These are phyloP conservation scores for Hippoglossus stenolepis DNA, from an alignment of 2,113 vertebrate species.

Conservation along the genomic window DNA sequence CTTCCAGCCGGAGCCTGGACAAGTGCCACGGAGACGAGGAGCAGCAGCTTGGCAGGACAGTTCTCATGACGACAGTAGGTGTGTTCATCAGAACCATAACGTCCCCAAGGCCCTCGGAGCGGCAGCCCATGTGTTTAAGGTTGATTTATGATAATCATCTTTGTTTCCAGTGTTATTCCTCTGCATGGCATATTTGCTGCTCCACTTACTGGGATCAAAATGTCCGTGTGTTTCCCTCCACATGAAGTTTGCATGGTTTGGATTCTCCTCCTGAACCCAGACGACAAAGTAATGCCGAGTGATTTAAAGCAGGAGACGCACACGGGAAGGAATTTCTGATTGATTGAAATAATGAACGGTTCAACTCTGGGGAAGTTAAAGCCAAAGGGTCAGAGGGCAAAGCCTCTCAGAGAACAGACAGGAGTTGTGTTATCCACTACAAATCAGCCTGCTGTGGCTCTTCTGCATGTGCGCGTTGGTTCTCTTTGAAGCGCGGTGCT, in stretches of 20 bases:
- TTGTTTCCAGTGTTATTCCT: conserved; percentile 29
- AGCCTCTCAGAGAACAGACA: conserved; percentile 60
- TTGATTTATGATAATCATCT: conserved; percentile 20
- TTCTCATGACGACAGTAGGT: conserved; percentile 19
- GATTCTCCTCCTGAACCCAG: conserved; percentile 30
- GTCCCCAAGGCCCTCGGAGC: background rate
- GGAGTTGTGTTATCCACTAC: conserved; percentile 64
- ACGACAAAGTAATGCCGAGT: conserved; percentile 22
- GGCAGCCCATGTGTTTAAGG: conserved; percentile 3
- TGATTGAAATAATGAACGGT: conserved; percentile 76
- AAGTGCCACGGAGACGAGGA: conserved; percentile 54
- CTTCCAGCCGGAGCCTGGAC: conserved; percentile 53
- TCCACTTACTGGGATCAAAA: conserved; percentile 23
- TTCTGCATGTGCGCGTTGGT: conserved; percentile 18
- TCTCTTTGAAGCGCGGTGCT: conserved; percentile 60
- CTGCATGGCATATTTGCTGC: conserved; percentile 41
- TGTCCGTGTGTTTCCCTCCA: conserved; percentile 8
- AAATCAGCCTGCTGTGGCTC: conserved; percentile 60
- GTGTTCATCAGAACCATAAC: conserved; percentile 42
- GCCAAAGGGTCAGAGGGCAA: conserved; percentile 71
- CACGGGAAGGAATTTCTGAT: conserved; percentile 56
- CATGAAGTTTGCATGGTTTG: conserved; percentile 38
- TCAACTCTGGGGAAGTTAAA: conserved; percentile 68
- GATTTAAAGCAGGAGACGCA: conserved; percentile 62
- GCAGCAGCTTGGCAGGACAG: conserved; percentile 47